A percentile compares a stretch with the other conserved stretches of the same genome.
These are phyloP conservation scores for Zaprionus lineosus DNA, from an alignment of 2,888 invertebrate species.

Conservation along the genomic window DNA sequence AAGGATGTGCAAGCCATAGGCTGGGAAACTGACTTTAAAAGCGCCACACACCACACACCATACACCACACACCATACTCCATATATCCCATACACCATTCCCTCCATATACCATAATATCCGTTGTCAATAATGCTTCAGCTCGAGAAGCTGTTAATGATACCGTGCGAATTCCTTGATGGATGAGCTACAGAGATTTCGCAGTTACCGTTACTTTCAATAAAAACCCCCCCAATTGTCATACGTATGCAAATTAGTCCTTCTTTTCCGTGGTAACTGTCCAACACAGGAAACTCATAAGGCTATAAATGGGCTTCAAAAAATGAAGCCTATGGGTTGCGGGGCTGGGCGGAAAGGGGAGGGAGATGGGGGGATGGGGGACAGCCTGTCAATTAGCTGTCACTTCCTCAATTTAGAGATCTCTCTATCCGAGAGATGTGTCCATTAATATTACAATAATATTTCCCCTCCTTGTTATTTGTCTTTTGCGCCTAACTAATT, in stretches of 20 bases:
- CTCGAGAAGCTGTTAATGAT: constrained; percentile 52
- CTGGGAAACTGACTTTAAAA: constrained; percentile 75
- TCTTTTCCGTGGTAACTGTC: too few relatives aligned
- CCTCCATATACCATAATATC: too few relatives aligned
- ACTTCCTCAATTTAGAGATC: constrained; percentile 51
- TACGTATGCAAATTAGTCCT: constrained; percentile 36
- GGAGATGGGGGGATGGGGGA: not conserved
- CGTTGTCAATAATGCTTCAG: constrained; percentile 65
- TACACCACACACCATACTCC: too few relatives aligned
- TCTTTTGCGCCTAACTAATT: constrained; percentile 50
- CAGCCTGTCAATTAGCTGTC: constrained; percentile 65
- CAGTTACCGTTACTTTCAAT: too few relatives aligned
- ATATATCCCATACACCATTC: too few relatives aligned
- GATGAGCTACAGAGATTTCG: constrained; percentile 42
- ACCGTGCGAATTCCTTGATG: constrained; percentile 69
- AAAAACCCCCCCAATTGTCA: too few relatives aligned
- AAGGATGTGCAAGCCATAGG: too few relatives aligned
- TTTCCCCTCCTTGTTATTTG: not conserved
- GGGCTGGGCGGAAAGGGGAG: not conserved
- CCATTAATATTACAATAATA: not conserved
- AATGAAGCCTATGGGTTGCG: not conserved
- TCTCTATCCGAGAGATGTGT: not conserved
- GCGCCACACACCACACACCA: constrained; percentile 72
- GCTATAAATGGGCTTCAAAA: too few relatives aligned
- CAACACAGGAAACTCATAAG: constrained; percentile 33